phyloP scores from a whole-genome alignment of 2,888 invertebrate genomes.

The Priapulus caudatus region DNA sequence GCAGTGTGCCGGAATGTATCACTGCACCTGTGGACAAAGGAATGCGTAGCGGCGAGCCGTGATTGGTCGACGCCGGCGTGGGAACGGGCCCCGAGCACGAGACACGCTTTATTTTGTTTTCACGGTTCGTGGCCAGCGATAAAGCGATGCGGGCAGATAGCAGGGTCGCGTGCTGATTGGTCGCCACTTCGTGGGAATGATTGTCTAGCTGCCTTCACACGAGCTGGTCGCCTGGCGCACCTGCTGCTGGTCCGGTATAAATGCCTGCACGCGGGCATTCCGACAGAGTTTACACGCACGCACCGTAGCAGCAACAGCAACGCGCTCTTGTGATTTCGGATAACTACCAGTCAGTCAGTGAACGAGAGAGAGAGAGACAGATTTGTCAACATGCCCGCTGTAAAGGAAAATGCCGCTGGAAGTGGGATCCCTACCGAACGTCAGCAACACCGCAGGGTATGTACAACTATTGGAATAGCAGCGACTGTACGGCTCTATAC shows the following conservation, averaged over 20 bases:
- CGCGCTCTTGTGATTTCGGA: neutral
- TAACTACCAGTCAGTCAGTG: neutral
- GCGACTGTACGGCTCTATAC: too few relatives aligned
- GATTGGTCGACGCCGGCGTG: too few relatives aligned
- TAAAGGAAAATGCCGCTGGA: neutral
- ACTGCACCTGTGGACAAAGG: too few relatives aligned
- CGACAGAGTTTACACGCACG: too few relatives aligned
- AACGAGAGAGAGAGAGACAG: too few relatives aligned
- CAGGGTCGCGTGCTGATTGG: neutral
- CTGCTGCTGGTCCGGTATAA: neutral
- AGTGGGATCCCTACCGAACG: too few relatives aligned
- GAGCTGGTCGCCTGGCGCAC: neutral
- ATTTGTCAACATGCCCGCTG: neutral
- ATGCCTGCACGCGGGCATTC: neutral
- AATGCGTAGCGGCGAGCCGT: too few relatives aligned
- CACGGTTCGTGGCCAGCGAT: neutral
- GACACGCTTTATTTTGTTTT: neutral
- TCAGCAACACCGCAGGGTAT: neutral
- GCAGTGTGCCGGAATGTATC: too few relatives aligned
- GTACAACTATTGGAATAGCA: too few relatives aligned
- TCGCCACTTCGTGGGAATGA: slow-evolving; percentile 1
- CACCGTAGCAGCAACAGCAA: neutral
- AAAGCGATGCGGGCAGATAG: neutral
- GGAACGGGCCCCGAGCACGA: neutral
- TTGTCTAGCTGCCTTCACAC: neutral